Base-by-base conservation (phyloP, 1,140 invertebrate species). In the Drosophila takahashii region DNA sequence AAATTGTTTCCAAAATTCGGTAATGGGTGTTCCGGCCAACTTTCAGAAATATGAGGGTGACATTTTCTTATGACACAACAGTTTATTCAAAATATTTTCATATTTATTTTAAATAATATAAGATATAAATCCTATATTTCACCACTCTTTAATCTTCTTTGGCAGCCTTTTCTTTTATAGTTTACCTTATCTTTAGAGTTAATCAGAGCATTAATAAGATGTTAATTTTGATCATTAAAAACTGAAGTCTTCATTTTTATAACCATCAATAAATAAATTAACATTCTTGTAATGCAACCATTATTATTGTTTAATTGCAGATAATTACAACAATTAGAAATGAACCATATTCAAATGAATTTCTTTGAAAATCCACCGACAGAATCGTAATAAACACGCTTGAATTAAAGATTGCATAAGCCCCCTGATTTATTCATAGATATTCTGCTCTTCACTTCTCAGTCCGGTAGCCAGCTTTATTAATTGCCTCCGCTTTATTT, bases 341-440 rank as follows among this genome's bases (percentile, higher is more conserved):
- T 27, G 1, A 16, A 34, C 16, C 29, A 18, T 50, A 67, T 67
- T 50, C 36, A 34, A 67, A 64, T 64, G 18, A 52, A 50, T 10
- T 27, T 27, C 65, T 69, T 52, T 65, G 16, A 53, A 53, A 44
- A 18, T 27, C 18, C 36, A 5, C 15, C 16, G n/a, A 29, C 11
- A 16, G 36, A 69, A 47, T 69, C n/a, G 48, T 3, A 37, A 45
- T 34, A 47, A 56, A 36, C 34, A 26, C 16, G 53, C 48, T 56
- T 47, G 36, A 70, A 70, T 69, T 70, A 22, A 39, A 48, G 66
- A 45, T 69, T 70, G 50, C 50, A 70, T 48, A 39, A 47, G 64
- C 66, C 27, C 2, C 9, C 34, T 70, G 48, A 70, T 70, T 69
- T 70, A 70, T 70, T 70, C 66, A 70, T 70, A 69, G 53, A 72